Percentiles rank a stretch among this genome's conserved stretches.
Conservation (phyloP, 1,140 invertebrate species). For the Drosophila ironensis region DNA sequence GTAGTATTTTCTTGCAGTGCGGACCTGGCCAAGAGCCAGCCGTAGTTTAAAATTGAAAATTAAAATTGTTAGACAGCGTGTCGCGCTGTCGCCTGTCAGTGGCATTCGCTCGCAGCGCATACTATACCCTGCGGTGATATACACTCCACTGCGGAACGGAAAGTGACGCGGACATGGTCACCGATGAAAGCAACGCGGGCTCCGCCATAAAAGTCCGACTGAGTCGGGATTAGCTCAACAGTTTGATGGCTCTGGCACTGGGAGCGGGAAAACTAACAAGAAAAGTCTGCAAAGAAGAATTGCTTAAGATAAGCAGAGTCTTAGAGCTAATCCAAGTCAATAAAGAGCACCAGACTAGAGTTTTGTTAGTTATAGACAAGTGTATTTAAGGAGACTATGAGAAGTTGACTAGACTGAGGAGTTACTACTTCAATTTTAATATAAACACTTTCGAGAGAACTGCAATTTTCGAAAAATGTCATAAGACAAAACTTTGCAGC, state of each 20-base stretch:
- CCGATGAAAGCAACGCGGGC: constrained; percentile 6
- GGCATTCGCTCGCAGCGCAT: constrained; percentile 39
- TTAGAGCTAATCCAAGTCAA: constrained; percentile 8
- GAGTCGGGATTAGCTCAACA: constrained; percentile 30
- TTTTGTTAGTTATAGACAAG: too few species aligned
- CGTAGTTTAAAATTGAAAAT: constrained; percentile 71
- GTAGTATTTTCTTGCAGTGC: constrained; percentile 8
- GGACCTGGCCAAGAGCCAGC: constrained; percentile 39
- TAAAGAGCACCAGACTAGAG: neutral
- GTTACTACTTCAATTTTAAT: too few species aligned
- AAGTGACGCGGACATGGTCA: constrained; percentile 33
- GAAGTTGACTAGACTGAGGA: too few species aligned
- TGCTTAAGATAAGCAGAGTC: constrained; percentile 1
- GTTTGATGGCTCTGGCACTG: constrained; percentile 11
- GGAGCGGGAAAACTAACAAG: constrained; percentile 23
- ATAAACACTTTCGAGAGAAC: too few species aligned
- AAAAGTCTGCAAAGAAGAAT: constrained; percentile 9
- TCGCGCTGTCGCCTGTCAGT: constrained; percentile 73
- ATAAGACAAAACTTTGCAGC: too few species aligned
- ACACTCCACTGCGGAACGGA: constrained; percentile 26
- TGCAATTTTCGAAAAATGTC: too few species aligned
- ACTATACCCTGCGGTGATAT: constrained; percentile 60
- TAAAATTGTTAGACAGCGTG: constrained; percentile 79
- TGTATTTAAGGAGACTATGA: too few species aligned
- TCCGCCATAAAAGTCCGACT: constrained; percentile 23